A percentile compares a stretch with the other conserved stretches of the same genome.
phyloP scores from a whole-genome alignment of 2,113 vertebrate species.

The Microtus montanus region DNA sequence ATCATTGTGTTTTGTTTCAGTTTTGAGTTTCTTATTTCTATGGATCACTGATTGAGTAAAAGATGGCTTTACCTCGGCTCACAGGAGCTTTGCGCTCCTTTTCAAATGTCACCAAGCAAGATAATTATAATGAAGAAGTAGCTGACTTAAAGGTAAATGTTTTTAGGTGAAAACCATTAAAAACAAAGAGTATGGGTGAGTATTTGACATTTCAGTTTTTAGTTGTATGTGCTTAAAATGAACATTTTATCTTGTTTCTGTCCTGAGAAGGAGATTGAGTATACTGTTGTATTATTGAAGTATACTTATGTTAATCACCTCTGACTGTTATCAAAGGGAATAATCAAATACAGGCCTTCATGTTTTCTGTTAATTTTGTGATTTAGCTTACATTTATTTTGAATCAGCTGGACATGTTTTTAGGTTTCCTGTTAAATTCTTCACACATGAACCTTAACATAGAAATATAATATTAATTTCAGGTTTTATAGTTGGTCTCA shows the following conservation, averaged over 20 bases:
- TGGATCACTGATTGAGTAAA: slow-evolving; percentile 85
- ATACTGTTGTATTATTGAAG: neutral
- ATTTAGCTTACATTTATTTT: slow-evolving; percentile 9
- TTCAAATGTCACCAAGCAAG: slow-evolving; percentile 95
- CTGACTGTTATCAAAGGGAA: neutral
- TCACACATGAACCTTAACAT: neutral
- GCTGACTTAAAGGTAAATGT: slow-evolving; percentile 92
- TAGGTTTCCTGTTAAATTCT: slow-evolving; percentile 44
- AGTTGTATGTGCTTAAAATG: slow-evolving; percentile 61
- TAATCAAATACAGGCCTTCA: neutral
- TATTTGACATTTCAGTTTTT: slow-evolving; percentile 16
- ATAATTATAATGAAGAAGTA: slow-evolving; percentile 89
- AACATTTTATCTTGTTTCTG: slow-evolving; percentile 47
- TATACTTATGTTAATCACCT: neutral
- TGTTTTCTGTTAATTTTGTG: slow-evolving; percentile 22
- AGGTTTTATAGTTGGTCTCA: neutral
- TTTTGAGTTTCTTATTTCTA: slow-evolving; percentile 82
- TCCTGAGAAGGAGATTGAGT: neutral
- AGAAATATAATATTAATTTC: slow-evolving; percentile 5
- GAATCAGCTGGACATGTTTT: neutral
- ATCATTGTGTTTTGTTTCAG: slow-evolving; percentile 74
- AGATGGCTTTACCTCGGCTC: slow-evolving; percentile 96
- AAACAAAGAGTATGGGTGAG: slow-evolving; percentile 6
- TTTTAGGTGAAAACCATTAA: slow-evolving; percentile 60
- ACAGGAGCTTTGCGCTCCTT: slow-evolving; percentile 96